phyloP scores from a whole-genome alignment of 2,113 vertebrate genomes.

The Urocynchramus pylzowi region DNA sequence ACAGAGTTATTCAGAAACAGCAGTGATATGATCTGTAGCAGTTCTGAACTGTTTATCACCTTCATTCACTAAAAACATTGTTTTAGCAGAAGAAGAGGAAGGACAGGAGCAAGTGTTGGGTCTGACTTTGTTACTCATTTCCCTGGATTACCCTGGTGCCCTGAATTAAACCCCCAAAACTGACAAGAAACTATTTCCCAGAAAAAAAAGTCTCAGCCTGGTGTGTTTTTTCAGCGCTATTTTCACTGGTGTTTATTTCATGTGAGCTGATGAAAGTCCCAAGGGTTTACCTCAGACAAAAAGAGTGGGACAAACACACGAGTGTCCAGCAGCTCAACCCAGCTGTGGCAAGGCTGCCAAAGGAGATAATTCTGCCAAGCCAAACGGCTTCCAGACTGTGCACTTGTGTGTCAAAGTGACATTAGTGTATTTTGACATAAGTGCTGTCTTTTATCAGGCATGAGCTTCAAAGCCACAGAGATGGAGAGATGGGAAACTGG shows the following conservation, averaged over 20 bases:
- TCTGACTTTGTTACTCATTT: not conserved
- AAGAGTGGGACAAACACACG: not conserved
- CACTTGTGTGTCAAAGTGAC: conserved; percentile 48
- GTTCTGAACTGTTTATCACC: not conserved
- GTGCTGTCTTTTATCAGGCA: conserved; percentile 43
- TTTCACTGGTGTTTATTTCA: conserved; percentile 20
- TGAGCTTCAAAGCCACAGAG: conserved; percentile 43
- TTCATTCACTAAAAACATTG: not conserved
- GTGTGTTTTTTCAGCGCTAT: not conserved
- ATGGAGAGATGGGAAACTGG: conserved; percentile 29
- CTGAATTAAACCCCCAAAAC: conserved; percentile 26
- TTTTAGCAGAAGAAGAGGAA: not conserved
- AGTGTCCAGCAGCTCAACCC: not conserved
- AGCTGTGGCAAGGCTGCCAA: conserved; percentile 17
- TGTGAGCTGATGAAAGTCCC: conserved; percentile 16
- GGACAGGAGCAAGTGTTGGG: not conserved
- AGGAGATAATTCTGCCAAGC: conserved; percentile 33
- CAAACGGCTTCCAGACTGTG: conserved; percentile 46
- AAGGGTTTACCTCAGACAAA: conserved; percentile 32
- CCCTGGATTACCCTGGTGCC: not conserved
- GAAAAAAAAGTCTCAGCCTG: not conserved
- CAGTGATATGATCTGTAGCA: not conserved
- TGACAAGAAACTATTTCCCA: conserved; percentile 36
- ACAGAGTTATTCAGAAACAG: not conserved
- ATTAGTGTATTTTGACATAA: conserved; percentile 52